These are phyloP conservation scores for Microcebus lehilahytsara DNA, from an alignment of 2,113 vertebrate genomes.

Conservation along the genomic window DNA sequence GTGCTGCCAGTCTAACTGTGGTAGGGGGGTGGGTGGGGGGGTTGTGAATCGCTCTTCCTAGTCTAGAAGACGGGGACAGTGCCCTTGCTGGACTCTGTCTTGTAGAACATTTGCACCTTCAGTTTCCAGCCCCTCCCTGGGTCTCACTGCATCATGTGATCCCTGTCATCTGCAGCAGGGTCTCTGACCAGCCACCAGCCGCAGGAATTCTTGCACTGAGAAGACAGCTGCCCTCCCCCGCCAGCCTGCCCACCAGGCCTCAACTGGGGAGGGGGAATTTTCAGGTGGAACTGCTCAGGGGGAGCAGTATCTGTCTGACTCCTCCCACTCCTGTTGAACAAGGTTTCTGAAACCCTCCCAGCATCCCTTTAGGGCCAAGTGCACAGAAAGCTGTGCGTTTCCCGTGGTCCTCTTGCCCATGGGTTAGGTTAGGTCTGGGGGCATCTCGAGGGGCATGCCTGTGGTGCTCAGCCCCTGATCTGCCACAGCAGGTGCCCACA, in stretches of 20 bases:
- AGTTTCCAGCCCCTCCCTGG: neutral
- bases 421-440: neutral
- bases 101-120: neutral
- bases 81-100: neutral
- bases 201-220: constrained; percentile 94
- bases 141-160: constrained; percentile 92
- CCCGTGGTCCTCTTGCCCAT: neutral
- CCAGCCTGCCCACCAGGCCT: accelerated
- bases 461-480: accelerated
- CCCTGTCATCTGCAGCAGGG: constrained; percentile 92
- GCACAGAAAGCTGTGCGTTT: neutral
- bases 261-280: neutral
- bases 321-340: neutral
- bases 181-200: constrained; percentile 87
- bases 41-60: accelerated
- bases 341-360: neutral
- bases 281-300: no score
- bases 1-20: accelerated
- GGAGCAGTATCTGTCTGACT: neutral
- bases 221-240: constrained; percentile 86
- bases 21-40: accelerated
- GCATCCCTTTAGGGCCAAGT: neutral
- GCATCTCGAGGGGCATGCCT: neutral
- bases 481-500: neutral
- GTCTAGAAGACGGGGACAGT: neutral